Conservation (phyloP, 2,113 vertebrate genomes). For the Sylvietta virens region DNA sequence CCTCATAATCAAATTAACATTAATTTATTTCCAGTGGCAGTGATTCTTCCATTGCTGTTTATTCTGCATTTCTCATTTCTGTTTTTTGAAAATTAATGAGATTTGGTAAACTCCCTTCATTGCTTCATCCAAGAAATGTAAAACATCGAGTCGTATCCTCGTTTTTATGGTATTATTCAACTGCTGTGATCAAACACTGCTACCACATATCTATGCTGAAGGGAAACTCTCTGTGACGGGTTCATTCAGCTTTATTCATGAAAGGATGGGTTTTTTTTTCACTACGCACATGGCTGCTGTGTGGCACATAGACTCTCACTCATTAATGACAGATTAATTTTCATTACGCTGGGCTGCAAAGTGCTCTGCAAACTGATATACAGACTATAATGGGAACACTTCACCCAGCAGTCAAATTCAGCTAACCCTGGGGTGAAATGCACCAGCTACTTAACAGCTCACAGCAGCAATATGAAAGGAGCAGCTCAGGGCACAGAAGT, state of each 20-base stretch:
- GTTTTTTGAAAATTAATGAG: background rate
- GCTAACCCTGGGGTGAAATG: slow-evolving; percentile 6
- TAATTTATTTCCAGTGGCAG: background rate
- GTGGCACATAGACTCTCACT: background rate
- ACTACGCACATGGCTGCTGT: background rate
- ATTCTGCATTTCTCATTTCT: background rate
- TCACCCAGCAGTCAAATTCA: slow-evolving; percentile 24
- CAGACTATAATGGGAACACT: slow-evolving; percentile 22
- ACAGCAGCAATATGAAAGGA: slow-evolving; percentile 4
- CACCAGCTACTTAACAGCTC: slow-evolving; percentile 16
- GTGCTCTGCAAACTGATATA: slow-evolving; percentile 4
- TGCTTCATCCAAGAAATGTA: background rate
- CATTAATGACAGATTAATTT: slow-evolving; percentile 52
- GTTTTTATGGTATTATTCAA: background rate
- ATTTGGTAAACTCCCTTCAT: background rate
- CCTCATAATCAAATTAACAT: background rate
- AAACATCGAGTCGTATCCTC: background rate
- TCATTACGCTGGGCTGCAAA: background rate
- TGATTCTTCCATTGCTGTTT: background rate
- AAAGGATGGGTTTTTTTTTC: background rate
- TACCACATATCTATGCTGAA: background rate
- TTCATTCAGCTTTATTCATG: slow-evolving; percentile 14
- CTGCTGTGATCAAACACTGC: background rate
- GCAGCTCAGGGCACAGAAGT: background rate
- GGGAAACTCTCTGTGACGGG: background rate